These are phyloP conservation scores for Acleris sparsana DNA, from an alignment of 2,888 invertebrate genomes.

Conservation along the genomic window DNA sequence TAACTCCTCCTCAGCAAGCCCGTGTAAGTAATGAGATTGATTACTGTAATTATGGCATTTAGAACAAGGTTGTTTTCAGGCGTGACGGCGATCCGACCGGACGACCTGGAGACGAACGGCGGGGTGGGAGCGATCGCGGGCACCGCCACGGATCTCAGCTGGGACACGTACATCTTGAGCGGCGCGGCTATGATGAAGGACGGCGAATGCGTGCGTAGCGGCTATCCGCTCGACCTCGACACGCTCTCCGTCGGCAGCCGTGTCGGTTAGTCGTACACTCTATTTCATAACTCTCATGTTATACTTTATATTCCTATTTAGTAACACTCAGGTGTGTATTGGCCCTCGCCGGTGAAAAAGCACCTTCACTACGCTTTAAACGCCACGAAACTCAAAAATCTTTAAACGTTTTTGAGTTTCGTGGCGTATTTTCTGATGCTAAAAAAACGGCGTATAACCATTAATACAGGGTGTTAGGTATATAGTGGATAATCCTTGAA, in stretches of 20 bases:
- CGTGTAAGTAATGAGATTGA: too few species aligned
- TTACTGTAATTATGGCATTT: too few species aligned
- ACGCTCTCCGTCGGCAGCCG: conserved; percentile 89
- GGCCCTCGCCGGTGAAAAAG: too few species aligned
- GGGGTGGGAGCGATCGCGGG: conserved; percentile 81
- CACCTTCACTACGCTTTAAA: too few species aligned
- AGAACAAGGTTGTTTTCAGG: conserved; percentile 70
- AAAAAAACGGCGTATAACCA: neutral
- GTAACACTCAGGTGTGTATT: too few species aligned
- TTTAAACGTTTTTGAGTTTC: too few species aligned
- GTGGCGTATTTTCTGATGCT: too few species aligned
- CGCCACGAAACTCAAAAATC: too few species aligned
- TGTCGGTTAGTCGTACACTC: conserved; percentile 82
- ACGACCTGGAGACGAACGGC: conserved; percentile 87
- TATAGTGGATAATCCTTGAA: too few species aligned
- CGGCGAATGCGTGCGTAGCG: conserved; percentile 92
- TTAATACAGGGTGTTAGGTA: too few species aligned
- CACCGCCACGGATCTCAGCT: conserved; percentile 95
- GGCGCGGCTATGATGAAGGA: conserved; percentile 96
- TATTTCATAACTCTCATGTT: neutral
- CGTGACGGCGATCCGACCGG: conserved; percentile 94
- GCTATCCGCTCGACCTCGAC: conserved; percentile 94
- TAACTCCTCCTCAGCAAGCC: too few species aligned
- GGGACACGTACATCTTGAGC: conserved; percentile 96
- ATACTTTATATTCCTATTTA: too few species aligned